Evolutionary conservation across 2,888 invertebrate genomes (phyloP).

Genomic region (Leistus spinibarbis): DNA sequence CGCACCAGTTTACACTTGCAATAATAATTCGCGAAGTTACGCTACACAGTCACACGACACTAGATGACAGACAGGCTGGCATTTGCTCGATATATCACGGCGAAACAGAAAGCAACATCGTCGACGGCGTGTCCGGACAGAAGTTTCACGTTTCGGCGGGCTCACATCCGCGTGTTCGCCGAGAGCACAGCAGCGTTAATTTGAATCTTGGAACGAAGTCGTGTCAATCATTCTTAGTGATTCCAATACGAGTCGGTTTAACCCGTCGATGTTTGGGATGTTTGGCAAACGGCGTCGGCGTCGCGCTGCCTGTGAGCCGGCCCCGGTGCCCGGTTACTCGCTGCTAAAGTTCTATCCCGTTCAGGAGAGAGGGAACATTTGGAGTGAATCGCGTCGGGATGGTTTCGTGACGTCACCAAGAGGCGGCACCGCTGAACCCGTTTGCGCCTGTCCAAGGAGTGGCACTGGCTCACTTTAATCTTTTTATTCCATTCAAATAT

Average conservation of each 20-base stretch:
- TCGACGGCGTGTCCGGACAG: neutral
- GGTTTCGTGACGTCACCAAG: conserved; percentile 56
- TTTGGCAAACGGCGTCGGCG: neutral
- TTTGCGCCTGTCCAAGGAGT: conserved; percentile 57
- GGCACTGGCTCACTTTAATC: conserved; percentile 59
- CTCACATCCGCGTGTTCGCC: too few species aligned
- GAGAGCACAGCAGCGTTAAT: neutral
- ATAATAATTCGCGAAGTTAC: neutral
- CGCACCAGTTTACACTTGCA: neutral
- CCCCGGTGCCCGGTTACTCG: conserved; percentile 2
- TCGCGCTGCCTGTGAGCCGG: conserved; percentile 8
- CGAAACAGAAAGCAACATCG: neutral
- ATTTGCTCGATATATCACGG: neutral
- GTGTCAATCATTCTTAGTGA: conserved; percentile 2
- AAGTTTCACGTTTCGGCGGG: neutral
- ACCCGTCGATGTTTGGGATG: neutral
- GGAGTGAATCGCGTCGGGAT: conserved; percentile 54
- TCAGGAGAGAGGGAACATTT: conserved; percentile 41
- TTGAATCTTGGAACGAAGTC: neutral
- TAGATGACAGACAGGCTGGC: neutral
- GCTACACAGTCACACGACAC: neutral
- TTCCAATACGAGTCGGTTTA: conserved; percentile 5
- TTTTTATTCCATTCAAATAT: conserved; percentile 58
- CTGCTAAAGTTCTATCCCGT: conserved; percentile 10
- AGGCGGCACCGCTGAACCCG: conserved; percentile 56